phyloP scores from a whole-genome alignment of 2,113 vertebrate genomes.

The Macquaria australasica region DNA sequence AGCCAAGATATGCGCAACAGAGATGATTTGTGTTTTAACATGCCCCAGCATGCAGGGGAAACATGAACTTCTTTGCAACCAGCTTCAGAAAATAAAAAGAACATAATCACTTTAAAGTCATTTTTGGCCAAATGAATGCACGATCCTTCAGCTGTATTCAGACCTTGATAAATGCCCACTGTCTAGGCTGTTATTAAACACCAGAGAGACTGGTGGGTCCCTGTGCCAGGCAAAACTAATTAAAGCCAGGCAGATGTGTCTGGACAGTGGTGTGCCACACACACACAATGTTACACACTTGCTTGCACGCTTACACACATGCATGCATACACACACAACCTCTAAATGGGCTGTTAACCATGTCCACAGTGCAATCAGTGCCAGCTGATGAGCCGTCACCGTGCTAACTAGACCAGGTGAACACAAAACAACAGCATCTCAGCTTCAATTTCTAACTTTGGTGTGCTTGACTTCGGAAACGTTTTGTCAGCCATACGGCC shows the following conservation, averaged over 20 bases:
- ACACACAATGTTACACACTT: constrained; percentile 36
- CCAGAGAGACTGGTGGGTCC: constrained; percentile 69
- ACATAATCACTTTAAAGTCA: constrained; percentile 64
- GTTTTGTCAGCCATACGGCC: constrained; percentile 55
- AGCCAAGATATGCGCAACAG: constrained; percentile 37
- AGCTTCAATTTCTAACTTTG: constrained; percentile 58
- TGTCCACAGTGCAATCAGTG: constrained; percentile 65
- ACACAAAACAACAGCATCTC: constrained; percentile 58
- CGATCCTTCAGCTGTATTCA: constrained; percentile 66
- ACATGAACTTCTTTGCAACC: constrained; percentile 33
- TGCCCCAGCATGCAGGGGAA: constrained; percentile 16
- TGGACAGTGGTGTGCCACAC: constrained; percentile 66
- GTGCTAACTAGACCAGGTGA: constrained; percentile 69
- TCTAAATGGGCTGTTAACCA: constrained; percentile 69
- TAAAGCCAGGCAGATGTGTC: constrained; percentile 82
- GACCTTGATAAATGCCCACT: constrained; percentile 77
- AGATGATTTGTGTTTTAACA: constrained; percentile 36
- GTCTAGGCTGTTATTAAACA: constrained; percentile 81
- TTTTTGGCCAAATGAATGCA: constrained; percentile 70
- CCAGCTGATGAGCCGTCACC: constrained; percentile 65
- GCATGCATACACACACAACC: constrained; percentile 8
- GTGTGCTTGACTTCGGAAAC: constrained; percentile 35
- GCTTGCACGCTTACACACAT: constrained; percentile 21
- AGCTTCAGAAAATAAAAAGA: constrained; percentile 62
- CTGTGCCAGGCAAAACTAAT: constrained; percentile 82